Evolutionary conservation across 35 echinoderm and acorn worm species (phyloP), one percentile per base, ranked within the genome.

Genomic region (Holothuria glaberrima): DNA sequence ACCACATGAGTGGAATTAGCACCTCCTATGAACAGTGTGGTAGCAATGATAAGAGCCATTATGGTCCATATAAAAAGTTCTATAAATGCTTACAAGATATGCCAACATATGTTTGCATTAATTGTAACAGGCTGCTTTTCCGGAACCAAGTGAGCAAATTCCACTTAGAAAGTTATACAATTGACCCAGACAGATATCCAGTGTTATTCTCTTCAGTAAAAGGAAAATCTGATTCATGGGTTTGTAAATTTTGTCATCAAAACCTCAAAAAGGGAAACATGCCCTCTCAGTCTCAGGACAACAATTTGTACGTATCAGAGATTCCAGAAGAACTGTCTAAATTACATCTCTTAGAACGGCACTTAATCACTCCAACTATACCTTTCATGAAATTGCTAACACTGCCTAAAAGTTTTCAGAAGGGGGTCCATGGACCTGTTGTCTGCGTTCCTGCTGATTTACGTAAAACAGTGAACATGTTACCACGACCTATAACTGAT

Each of bases 391-490:
- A 77, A 77, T 38, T 34, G 22, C 12, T 77, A 12, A 45, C 73
- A 77, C 41, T 77, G 10, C 71, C 73, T 41, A 77, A 48, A 77
- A 48, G 73, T 77, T 77, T 77, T 77, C 73, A 77, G 36, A 77
- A 38, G 22, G 36, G 73, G 48, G 41, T 77, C 21, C 30, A 77
- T 77, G 73, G 73, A 77, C 73, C 30, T 38, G 41, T 44, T 34
- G 73, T 77, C 13, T 77, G 41, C 38, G 73, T 77, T 77, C 73
- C 41, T 77, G 73, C 73, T 77, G 41, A 77, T 48, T 6, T 77
- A 48, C 32, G 33, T 75, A 48, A 77, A 24, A 77, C 73, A 45
- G 73, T 77, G 30, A 77, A 77, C 73, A 38, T 34, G 31, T 77
- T 77, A 48, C 73, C 73, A 26, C 30, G 30, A 22, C 41, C 73